Evolutionary conservation across 2,113 vertebrate genomes (phyloP).

Genomic region (Oreochromis aureus): DNA sequence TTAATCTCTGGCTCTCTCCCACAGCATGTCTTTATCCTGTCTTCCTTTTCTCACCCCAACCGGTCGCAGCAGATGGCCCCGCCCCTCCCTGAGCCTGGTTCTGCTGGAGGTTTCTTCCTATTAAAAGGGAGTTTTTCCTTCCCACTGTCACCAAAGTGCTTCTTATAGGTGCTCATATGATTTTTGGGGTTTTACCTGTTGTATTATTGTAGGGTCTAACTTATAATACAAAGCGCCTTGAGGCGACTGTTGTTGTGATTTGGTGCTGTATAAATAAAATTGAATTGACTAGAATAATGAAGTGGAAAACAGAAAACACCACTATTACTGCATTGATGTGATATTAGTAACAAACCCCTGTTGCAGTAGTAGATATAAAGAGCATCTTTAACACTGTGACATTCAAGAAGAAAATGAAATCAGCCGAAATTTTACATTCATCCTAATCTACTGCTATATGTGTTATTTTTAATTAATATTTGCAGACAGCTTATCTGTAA

Average conservation of each 20-base stretch:
- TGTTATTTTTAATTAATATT: neutral
- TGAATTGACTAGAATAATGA: neutral
- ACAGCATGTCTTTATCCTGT: too few species aligned
- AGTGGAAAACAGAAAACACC: neutral
- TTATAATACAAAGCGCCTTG: neutral
- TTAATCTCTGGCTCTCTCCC: too few species aligned
- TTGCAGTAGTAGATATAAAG: neutral
- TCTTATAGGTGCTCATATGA: neutral
- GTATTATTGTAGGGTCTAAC: neutral
- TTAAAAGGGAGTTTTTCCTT: neutral
- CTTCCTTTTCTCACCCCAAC: too few species aligned
- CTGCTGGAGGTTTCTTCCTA: neutral
- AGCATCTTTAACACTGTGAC: neutral
- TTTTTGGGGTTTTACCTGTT: neutral
- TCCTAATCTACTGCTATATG: neutral
- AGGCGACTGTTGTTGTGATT: neutral
- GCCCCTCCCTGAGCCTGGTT: too few species aligned
- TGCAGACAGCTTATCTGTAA: neutral
- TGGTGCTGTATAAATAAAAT: neutral
- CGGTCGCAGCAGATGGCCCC: too few species aligned
- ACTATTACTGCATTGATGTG: neutral
- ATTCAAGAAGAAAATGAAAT: neutral
- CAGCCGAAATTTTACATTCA: neutral
- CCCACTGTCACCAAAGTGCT: neutral
- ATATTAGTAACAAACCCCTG: neutral